Percentiles rank a stretch among this genome's conserved stretches.
These are phyloP conservation scores for Labrus mixtus DNA, from an alignment of 2,113 vertebrate species.

Conservation along the genomic window DNA sequence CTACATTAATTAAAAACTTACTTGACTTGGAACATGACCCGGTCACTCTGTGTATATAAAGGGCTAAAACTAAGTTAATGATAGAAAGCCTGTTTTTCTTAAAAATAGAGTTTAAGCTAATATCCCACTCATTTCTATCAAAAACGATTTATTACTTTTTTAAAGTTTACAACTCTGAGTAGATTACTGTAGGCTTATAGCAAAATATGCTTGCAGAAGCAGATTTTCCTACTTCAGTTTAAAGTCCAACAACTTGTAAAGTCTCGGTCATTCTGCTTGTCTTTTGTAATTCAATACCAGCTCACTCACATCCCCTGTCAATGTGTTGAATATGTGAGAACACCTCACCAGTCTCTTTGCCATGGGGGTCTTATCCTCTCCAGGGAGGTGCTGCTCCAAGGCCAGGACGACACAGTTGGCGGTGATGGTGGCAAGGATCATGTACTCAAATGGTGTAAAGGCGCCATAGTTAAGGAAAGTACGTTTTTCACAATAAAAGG, in stretches of 20 bases:
- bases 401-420: conserved; percentile 98
- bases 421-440: conserved; percentile 98
- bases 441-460: conserved; percentile 96
- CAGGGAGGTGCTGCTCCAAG: conserved; percentile 95
- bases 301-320: not conserved
- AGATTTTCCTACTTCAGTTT: not conserved
- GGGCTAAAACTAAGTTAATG: no score
- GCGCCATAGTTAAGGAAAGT: conserved; percentile 85
- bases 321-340: not conserved
- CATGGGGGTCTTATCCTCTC: conserved; percentile 98
- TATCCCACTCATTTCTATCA: not conserved
- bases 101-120: not conserved
- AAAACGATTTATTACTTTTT: not conserved
- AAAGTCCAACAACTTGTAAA: not conserved
- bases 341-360: conserved; percentile 94
- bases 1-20: no score
- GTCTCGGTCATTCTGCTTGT: not conserved
- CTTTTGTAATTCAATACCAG: no score
- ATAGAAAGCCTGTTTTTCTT: not conserved
- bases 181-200: not conserved
- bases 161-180: not conserved
- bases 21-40: no score
- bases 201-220: not conserved
- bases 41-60: no score
- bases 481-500: not conserved